phyloP scores from a whole-genome alignment of 1,140 invertebrate species.

The Neodiprion lecontei region DNA sequence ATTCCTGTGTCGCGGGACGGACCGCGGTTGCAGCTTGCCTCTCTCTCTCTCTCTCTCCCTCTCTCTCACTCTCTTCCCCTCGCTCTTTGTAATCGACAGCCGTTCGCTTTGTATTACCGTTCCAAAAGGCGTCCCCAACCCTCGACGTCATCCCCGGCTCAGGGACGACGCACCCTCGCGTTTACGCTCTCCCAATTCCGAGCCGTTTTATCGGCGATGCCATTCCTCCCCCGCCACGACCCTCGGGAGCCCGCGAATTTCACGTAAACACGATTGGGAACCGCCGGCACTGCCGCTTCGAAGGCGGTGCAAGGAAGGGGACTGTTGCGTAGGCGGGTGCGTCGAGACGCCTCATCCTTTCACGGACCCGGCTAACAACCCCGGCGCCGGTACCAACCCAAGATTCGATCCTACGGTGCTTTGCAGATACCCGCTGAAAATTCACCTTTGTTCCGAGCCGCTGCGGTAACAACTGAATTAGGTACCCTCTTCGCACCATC shows the following conservation, averaged over 20 bases:
- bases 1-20: not conserved
- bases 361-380: constrained; percentile 26
- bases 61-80: not conserved
- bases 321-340: constrained; percentile 9
- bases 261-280: constrained; percentile 39
- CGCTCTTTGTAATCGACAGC: not conserved
- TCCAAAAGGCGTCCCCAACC: no score
- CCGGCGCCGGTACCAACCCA: constrained; percentile 5
- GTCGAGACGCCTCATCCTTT: constrained; percentile 16
- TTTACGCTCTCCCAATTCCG: constrained; percentile 12
- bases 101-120: no score
- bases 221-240: not conserved
- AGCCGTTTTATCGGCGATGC: constrained; percentile 26
- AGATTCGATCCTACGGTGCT: not conserved
- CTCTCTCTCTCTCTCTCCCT: not conserved
- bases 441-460: no score
- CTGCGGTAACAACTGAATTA: no score
- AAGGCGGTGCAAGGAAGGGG: constrained; percentile 9
- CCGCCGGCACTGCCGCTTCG: constrained; percentile 23
- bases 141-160: not conserved
- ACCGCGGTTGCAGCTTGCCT: constrained; percentile 11
- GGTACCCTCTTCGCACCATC: no score
- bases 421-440: not conserved
- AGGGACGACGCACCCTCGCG: constrained; percentile 21
- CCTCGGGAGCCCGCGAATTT: not conserved